Evolutionary conservation across 2,888 invertebrate species (phyloP).

Genomic region (Amblyteles armatorius): DNA sequence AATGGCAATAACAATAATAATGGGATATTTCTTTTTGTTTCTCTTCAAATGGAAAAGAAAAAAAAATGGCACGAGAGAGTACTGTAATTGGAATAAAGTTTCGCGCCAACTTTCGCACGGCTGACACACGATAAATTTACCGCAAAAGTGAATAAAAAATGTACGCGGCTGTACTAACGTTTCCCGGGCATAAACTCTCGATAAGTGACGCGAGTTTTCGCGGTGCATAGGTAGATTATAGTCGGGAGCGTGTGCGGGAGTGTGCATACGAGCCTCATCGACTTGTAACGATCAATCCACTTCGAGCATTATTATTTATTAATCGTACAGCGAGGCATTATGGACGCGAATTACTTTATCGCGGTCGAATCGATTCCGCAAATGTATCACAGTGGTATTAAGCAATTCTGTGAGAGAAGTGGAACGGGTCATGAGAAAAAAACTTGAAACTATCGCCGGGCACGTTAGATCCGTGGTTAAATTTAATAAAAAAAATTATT

Average conservation of each 20-base stretch:
- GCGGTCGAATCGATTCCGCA: slow-evolving; percentile 61
- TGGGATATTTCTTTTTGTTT: background rate
- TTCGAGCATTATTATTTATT: slow-evolving; percentile 54
- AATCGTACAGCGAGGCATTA: slow-evolving; percentile 38
- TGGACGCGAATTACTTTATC: slow-evolving; percentile 67
- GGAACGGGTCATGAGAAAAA: slow-evolving; percentile 17
- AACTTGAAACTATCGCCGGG: background rate
- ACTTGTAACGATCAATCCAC: slow-evolving; percentile 63
- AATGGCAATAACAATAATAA: background rate
- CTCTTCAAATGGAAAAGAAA: background rate
- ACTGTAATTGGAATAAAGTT: background rate
- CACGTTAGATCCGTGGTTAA: background rate
- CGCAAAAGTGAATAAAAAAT: background rate
- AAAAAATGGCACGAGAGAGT: background rate
- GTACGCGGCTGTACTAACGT: background rate
- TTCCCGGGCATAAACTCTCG: background rate
- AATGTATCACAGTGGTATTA: slow-evolving; percentile 29
- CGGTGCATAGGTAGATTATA: background rate
- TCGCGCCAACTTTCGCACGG: background rate
- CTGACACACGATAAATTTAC: background rate
- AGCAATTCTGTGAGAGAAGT: background rate
- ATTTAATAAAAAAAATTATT: background rate
- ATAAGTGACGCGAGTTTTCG: slow-evolving; percentile 20
- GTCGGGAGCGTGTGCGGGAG: slow-evolving; percentile 3
- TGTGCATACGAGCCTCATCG: slow-evolving; percentile 30